Evolutionary conservation across 2,113 vertebrate genomes (phyloP).

Genomic region (Entomyzon cyanotis): DNA sequence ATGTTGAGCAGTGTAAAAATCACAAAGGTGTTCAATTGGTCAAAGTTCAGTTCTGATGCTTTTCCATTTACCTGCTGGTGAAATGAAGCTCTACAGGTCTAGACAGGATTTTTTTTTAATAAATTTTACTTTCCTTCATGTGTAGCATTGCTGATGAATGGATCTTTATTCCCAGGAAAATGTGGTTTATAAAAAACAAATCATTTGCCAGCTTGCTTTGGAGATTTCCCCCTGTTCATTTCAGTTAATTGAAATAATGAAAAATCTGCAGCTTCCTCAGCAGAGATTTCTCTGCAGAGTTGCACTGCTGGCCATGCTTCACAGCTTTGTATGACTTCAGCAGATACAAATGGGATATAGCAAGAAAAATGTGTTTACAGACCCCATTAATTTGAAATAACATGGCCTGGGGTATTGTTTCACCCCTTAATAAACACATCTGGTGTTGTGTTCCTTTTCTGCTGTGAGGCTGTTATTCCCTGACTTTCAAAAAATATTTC

Average conservation of each 20-base stretch:
- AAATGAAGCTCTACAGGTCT: too few relatives aligned
- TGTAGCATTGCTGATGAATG: not conserved
- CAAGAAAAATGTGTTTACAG: not conserved
- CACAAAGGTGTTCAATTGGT: not conserved
- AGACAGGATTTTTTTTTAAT: too few relatives aligned
- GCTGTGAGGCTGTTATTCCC: not conserved
- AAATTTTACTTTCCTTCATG: not conserved
- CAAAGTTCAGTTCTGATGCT: not conserved
- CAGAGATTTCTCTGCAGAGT: not conserved
- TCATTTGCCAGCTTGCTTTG: not conserved
- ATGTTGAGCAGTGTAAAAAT: not conserved
- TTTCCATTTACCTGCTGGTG: not conserved
- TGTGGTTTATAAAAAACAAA: not conserved
- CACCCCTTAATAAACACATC: not conserved
- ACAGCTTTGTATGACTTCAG: not conserved
- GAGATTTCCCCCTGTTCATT: not conserved
- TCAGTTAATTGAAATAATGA: not conserved
- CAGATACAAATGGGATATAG: not conserved
- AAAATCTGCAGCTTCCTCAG: not conserved
- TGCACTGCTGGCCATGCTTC: not conserved
- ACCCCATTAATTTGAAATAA: not conserved
- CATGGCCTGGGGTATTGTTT: not conserved
- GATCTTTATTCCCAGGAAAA: not conserved
- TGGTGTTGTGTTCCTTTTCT: not conserved
- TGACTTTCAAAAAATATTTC: not conserved